Base-by-base conservation (phyloP, 2,888 invertebrate species). In the Perdita meconis region DNA sequence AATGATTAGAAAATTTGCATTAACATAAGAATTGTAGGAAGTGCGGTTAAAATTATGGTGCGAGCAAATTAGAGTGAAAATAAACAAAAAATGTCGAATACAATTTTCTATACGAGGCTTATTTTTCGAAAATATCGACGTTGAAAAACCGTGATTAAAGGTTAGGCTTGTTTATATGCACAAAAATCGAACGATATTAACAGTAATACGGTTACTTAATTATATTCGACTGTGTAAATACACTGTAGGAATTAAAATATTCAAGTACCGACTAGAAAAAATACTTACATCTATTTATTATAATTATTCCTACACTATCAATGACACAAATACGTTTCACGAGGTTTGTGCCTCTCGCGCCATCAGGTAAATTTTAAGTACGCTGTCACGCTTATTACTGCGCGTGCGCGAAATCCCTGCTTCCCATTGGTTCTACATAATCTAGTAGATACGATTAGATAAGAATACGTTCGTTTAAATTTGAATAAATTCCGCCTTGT, bases 391-490 rank as follows among this genome's bases (percentile, higher is more conserved):
- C 0, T 36, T 56, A 53, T 22, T 12, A 0, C 5, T 50, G 12
- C 63, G 38, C 64, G 30, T 40, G 65, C 42, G 56, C 10, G 1
- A 10, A 16, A 51, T 8, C 10, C n/a, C 0, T 0, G 0, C 13
- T 34, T 55, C 12, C 36, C 4, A 74, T 79, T 74, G 66, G 74
- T n/a, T 55, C 2, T 0, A 13, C 53, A 30, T 66, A 61, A 79
- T 74, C 69, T 74, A 0, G 1, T 12, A 42, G 36, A 68, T 59
- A 13, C 69, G 69, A 0, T 1, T 12, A 42, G 36, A 68, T 59
- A 13, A 44, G 1, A 36, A 0, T 93, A 93, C 12, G 42, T 44
- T 13, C 10, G 16, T 65, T 78, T 40, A 16, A 78, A 78, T 78
- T 78, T 10, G 63, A 78, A 77, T 4, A 24, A n/a, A 42, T n/a